phyloP scores from a whole-genome alignment of 2,797 vertebrate genomes.

The Enteromius unitaeniatus region DNA sequence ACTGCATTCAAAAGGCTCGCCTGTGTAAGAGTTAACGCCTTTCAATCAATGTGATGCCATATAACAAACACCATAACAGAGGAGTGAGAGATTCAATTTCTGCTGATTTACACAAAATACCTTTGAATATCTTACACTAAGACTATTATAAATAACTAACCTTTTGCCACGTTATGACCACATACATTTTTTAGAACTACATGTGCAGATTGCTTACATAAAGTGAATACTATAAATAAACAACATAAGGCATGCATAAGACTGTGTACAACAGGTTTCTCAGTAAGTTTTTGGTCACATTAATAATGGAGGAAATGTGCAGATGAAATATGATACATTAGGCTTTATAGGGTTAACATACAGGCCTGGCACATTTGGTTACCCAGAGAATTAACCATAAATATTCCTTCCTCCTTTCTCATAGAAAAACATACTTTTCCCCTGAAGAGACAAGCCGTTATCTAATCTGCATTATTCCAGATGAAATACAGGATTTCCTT shows the following conservation, averaged over 20 bases:
- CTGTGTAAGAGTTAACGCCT: slow-evolving; percentile 4
- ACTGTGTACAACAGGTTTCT: background rate
- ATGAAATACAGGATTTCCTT: slow-evolving; percentile 58
- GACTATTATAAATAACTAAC: slow-evolving; percentile 2
- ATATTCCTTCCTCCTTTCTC: slow-evolving; percentile 17
- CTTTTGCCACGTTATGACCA: slow-evolving; percentile 5
- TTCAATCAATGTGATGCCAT: background rate
- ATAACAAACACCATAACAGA: slow-evolving; percentile 7
- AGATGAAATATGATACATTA: background rate
- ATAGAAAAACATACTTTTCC: slow-evolving; percentile 27
- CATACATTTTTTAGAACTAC: background rate
- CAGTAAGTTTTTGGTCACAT: background rate
- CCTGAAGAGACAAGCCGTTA: slow-evolving; percentile 42
- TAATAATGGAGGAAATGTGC: background rate
- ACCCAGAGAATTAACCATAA: slow-evolving; percentile 1
- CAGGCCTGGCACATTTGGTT: background rate
- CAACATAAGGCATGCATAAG: background rate
- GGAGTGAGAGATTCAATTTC: slow-evolving; percentile 5
- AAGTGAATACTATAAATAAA: background rate
- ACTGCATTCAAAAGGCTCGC: slow-evolving; percentile 49
- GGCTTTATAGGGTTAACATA: background rate
- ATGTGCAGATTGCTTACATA: background rate
- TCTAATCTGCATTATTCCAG: slow-evolving; percentile 59
- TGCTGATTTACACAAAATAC: slow-evolving; percentile 4
- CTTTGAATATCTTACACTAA: background rate